Evolutionary conservation across 2,113 vertebrate genomes (phyloP).

Genomic region (Heterochromis multidens): DNA sequence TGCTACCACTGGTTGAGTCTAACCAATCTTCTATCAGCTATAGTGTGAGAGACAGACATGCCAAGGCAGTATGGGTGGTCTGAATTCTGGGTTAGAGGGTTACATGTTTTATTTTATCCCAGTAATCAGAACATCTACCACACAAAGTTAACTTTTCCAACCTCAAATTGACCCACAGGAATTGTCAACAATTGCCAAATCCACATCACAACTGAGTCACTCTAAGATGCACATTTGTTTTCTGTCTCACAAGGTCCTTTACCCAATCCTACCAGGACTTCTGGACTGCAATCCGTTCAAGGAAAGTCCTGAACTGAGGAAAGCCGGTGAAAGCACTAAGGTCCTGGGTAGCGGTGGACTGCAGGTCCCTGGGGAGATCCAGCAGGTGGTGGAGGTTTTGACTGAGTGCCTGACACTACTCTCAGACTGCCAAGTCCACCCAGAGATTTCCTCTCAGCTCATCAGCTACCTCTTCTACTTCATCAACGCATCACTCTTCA

Average conservation of each 20-base stretch:
- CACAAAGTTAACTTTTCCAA: conserved; percentile 38
- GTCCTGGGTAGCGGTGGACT: conserved; percentile 36
- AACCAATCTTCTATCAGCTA: neutral
- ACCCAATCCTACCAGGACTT: conserved; percentile 72
- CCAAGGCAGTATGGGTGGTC: conserved; percentile 47
- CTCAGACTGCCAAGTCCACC: conserved; percentile 68
- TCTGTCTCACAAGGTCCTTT: conserved; percentile 66
- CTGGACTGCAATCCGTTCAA: conserved; percentile 76
- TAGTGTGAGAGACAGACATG: neutral
- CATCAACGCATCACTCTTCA: conserved; percentile 81
- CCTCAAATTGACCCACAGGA: conserved; percentile 47
- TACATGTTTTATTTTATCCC: conserved; percentile 25
- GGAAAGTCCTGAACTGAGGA: conserved; percentile 16
- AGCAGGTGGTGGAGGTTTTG: conserved; percentile 66
- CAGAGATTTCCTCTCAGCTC: conserved; percentile 75
- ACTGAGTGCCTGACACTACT: conserved; percentile 63
- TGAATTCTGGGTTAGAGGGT: conserved; percentile 4
- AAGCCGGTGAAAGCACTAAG: neutral
- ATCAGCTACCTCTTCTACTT: conserved; percentile 81
- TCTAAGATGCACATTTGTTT: neutral
- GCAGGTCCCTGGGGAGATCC: conserved; percentile 48
- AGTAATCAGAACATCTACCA: conserved; percentile 29
- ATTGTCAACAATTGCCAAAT: conserved; percentile 21
- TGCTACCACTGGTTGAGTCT: neutral
- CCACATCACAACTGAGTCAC: conserved; percentile 3